phyloP scores from a whole-genome alignment of 2,113 vertebrate species.

The Tragelaphus imberbis region DNA sequence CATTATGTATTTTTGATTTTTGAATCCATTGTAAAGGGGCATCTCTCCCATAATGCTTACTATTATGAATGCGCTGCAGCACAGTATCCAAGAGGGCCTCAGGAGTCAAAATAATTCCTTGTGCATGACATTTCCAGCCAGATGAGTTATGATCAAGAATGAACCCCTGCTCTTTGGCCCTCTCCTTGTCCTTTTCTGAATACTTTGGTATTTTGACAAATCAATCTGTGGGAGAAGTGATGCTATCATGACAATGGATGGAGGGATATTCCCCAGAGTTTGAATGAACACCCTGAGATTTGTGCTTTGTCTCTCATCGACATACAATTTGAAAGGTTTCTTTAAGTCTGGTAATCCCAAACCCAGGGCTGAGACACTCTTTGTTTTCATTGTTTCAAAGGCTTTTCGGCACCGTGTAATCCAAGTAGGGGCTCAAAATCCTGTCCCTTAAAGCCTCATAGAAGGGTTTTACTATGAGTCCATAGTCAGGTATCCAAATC shows the following conservation, averaged over 20 bases:
- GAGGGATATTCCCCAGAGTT: neutral
- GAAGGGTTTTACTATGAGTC: neutral
- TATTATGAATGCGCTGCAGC: neutral
- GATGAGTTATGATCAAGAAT: neutral
- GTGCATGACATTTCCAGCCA: neutral
- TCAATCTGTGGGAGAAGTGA: neutral
- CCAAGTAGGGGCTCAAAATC: neutral
- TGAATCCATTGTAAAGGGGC: neutral
- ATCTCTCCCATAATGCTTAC: neutral
- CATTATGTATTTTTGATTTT: neutral
- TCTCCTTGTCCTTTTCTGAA: neutral
- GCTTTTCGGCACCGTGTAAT: neutral
- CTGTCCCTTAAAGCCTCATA: neutral
- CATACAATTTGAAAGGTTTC: neutral
- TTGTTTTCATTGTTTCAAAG: neutral
- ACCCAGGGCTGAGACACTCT: neutral
- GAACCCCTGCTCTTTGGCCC: neutral
- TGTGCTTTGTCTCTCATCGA: neutral
- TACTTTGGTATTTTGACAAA: neutral
- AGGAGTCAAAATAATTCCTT: neutral
- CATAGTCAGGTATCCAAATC: neutral
- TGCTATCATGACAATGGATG: neutral
- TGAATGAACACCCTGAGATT: neutral
- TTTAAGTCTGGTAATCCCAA: neutral
- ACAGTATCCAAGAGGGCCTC: neutral